A percentile compares a stretch with the other conserved stretches of the same genome.
Evolutionary conservation across 2,113 vertebrate species (phyloP).

Genomic region (Peromyscus polionotus): DNA sequence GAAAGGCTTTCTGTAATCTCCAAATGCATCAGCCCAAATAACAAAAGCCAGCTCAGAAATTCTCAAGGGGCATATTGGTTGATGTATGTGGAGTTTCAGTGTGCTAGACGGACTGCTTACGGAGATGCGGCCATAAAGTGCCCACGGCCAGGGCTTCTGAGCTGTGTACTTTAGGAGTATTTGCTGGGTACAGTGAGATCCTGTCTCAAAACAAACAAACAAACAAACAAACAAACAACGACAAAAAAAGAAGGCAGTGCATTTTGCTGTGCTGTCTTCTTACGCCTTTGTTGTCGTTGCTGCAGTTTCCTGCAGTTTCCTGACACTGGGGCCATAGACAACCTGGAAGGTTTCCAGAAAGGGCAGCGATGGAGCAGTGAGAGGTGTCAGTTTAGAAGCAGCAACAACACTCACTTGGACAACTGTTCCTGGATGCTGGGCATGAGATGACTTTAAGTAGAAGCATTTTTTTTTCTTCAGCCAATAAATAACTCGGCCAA

Average conservation of each 20-base stretch:
- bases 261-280: neutral
- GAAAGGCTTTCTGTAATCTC: neutral
- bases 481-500: neutral
- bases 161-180: neutral
- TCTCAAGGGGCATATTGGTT: neutral
- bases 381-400: neutral
- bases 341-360: neutral
- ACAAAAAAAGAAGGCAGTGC: neutral
- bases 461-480: no score
- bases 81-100: neutral
- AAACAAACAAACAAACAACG: no score
- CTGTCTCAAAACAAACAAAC: neutral
- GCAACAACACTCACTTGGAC: neutral
- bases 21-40: neutral
- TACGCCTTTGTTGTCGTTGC: neutral
- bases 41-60: neutral
- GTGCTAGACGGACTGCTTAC: neutral
- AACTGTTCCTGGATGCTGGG: neutral
- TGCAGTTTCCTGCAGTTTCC: no score
- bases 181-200: neutral
- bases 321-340: no score
- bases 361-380: neutral
- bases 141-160: neutral
- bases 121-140: neutral
- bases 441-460: neutral